Evolutionary conservation across 2,797 vertebrate species (phyloP), one percentile per base, ranked within the genome.

Genomic region (Myotis planiceps): DNA sequence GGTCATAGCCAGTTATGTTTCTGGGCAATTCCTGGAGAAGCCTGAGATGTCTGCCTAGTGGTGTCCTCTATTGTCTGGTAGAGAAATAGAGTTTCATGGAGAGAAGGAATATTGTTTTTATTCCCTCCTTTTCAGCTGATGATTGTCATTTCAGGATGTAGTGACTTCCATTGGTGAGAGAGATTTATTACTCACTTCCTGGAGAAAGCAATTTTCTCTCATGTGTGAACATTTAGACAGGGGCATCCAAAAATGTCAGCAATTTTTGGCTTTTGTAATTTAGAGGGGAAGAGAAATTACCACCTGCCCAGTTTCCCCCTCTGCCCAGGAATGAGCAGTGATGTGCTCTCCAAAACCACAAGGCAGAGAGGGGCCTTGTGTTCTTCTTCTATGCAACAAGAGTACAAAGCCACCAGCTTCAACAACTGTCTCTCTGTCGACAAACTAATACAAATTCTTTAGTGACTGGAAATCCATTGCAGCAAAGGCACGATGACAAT

Each of bases 131-230:
- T 92, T 84, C 78, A 81, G 71, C 60, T 81, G 66, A 69, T 2
- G 15, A 19, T 37, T 29, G 53, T 68, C 88, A 25, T 87, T 96
- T 94, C 86, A 92, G 92, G 76, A 88, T 45, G 25, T 66, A 92
- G 34, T 9, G 37, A 74, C 91, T 94, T 95, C n/a, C 42, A 81
- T 37, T 92, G 82, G 74, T 65, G 81, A 95, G 78, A 91, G 94
- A 96, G 82, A 94, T 92, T 90, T 89, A 94, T 95, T 88, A 32
- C 83, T 85, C 34, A 87, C n/a, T 95, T 95, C 92, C 81, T 74
- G 32, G 65, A 88, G 85, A 96, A 92, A 51, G 75, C 53, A 51
- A 51, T 94, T 95, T 97, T 93, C 88, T 79, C 69, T 96, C 74
- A 90, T 86, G 85, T 95, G 79, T 95, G 94, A 96, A 83, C 82